phyloP scores from a whole-genome alignment of 2,797 vertebrate genomes.

The Valencia hispanica region DNA sequence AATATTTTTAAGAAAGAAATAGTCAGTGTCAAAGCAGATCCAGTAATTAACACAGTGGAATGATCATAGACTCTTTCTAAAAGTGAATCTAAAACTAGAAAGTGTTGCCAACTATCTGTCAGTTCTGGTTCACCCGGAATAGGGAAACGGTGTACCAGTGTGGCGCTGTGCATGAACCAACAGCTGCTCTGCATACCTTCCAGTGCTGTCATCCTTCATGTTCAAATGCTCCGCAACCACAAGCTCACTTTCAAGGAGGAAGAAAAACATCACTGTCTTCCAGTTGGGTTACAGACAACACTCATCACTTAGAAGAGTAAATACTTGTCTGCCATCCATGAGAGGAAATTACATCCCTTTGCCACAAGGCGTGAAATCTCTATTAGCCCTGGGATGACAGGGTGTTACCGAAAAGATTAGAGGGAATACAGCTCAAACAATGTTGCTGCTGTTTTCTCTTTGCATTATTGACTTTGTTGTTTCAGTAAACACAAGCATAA shows the following conservation, averaged over 20 bases:
- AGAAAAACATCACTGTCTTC: constrained; percentile 42
- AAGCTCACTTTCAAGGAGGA: constrained; percentile 18
- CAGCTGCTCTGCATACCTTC: constrained; percentile 69
- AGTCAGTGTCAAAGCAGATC: too few species aligned
- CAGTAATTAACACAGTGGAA: background rate
- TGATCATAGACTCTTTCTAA: background rate
- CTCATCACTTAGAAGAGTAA: constrained; percentile 43
- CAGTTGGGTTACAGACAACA: constrained; percentile 40
- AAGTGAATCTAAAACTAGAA: background rate
- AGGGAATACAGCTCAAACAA: constrained; percentile 36
- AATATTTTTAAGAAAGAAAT: too few species aligned
- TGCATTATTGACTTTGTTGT: constrained; percentile 32
- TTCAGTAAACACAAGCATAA: constrained; percentile 21
- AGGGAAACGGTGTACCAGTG: constrained; percentile 14
- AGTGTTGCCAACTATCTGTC: background rate
- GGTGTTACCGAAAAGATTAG: constrained; percentile 45
- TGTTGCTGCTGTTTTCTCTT: constrained; percentile 17
- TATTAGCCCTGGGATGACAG: constrained; percentile 41
- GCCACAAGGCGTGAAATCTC: constrained; percentile 51
- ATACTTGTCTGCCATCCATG: constrained; percentile 52
- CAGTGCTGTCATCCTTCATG: constrained; percentile 42
- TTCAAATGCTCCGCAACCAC: constrained; percentile 14
- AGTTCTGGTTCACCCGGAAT: constrained; percentile 28
- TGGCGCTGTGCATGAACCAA: constrained; percentile 45
- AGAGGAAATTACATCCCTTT: constrained; percentile 52